Evolutionary conservation across 2,888 invertebrate species (phyloP), one percentile per base, ranked within the genome.

Genomic region (Drosophila neonasuta): DNA sequence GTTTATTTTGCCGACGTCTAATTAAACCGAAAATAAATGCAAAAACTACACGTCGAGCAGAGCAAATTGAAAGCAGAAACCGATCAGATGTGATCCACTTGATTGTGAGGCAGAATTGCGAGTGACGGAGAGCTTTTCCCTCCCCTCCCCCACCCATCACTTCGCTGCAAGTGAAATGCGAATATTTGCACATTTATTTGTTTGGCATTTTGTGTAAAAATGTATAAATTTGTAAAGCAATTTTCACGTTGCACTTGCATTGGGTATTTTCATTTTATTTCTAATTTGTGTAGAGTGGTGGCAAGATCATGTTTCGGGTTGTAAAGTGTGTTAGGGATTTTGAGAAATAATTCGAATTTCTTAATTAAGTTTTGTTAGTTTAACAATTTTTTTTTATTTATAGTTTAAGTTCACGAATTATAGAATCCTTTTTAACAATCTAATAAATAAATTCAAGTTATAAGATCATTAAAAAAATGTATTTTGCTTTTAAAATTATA

Each of bases 1-100:
- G 51, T 61, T 52, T 62, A 45, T 57, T 65, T 52, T 29, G 32
- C 17, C 46, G 17, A 11, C 11, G 39, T 58, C 58, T 60, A 74
- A 74, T 74, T 69, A 51, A 64, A 58, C n/a, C 59, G 42, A 51
- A 73, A 56, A 66, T 56, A 51, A 30, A 20, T 17, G 9, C 55
- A 44, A 45, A 44, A 60, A 54, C 45, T 34, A 51, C 17, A 17
- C 49, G n/a, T 11, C 15, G 10, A 54, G 2, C 34, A 45, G 20
- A 24, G 34, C 32, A 56, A 34, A 46, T 55, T 10, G 46, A 11
- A 75, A 50, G 48, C 8, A 17, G 20, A 36, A 69, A 59, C 36
- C 49, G n/a, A 55, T 15, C 36, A 17, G 17, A n/a, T 54, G 11
- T 15, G 34, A 52, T 51, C 39, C 42, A 55, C 55, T 45, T 54